Evolutionary conservation across 1,140 invertebrate species (phyloP).

Genomic region (Globodera rostochiensis): DNA sequence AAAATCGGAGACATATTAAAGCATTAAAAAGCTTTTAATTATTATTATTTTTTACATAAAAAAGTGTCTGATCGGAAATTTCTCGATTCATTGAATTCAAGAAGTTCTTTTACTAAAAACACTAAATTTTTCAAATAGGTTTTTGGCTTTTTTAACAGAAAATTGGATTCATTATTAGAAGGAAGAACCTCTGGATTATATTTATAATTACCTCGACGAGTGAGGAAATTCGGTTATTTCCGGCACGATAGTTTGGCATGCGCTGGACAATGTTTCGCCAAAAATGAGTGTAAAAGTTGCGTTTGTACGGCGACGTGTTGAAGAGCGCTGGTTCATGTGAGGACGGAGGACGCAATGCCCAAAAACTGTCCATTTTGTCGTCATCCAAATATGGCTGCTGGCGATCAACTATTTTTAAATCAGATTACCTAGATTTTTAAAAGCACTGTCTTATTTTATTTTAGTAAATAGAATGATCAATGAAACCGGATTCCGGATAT

Average conservation of each 20-base stretch:
- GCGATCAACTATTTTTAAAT: too few species aligned
- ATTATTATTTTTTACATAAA: not conserved
- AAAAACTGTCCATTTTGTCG: not conserved
- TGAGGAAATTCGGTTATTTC: not conserved
- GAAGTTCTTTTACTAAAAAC: too few species aligned
- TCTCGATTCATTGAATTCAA: not conserved
- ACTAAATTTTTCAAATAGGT: too few species aligned
- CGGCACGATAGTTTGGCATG: conserved; percentile 10
- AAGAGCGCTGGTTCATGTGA: not conserved
- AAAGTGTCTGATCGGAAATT: not conserved
- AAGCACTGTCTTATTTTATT: too few species aligned
- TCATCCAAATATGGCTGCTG: not conserved
- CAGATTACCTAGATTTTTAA: not conserved
- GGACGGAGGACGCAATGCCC: not conserved
- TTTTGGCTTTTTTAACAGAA: too few species aligned
- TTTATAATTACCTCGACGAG: not conserved
- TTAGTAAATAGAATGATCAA: too few species aligned
- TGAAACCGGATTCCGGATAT: too few species aligned
- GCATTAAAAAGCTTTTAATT: not conserved
- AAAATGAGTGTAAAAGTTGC: conserved; percentile 27
- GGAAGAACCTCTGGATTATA: too few species aligned
- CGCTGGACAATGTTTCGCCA: conserved; percentile 23
- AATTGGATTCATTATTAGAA: too few species aligned
- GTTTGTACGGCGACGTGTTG: not conserved
- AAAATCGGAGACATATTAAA: not conserved